phyloP scores from a whole-genome alignment of 2,888 invertebrate genomes.

The Stenchaetothrips biformis region DNA sequence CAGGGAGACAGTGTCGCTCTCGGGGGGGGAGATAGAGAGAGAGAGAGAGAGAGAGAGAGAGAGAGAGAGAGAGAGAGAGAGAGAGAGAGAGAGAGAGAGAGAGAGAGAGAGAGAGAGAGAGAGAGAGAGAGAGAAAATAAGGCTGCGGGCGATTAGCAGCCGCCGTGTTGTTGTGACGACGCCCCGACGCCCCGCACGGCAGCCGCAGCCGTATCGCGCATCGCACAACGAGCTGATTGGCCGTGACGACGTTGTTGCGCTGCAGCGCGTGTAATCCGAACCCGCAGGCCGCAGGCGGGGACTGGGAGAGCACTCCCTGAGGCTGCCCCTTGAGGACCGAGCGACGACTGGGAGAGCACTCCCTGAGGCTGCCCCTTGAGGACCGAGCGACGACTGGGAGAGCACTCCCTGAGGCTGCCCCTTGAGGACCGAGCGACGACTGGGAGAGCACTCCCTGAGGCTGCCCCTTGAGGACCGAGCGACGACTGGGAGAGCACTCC shows the following conservation, averaged over 20 bases:
- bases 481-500: too few relatives aligned
- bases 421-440: too few relatives aligned
- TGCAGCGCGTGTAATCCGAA: background rate
- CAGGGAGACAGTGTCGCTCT: too few relatives aligned
- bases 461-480: too few relatives aligned
- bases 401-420: too few relatives aligned
- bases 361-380: too few relatives aligned
- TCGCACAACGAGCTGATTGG: constrained; percentile 6
- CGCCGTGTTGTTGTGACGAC: background rate
- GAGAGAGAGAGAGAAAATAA: background rate
- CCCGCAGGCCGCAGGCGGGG: background rate
- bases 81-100: background rate
- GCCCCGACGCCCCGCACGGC: background rate
- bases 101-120: background rate
- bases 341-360: too few relatives aligned
- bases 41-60: background rate
- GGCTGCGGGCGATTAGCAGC: background rate
- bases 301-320: too few relatives aligned
- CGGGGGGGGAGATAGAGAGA: background rate
- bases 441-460: too few relatives aligned
- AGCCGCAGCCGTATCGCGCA: background rate
- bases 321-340: too few relatives aligned
- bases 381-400: too few relatives aligned
- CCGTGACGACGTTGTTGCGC: background rate
- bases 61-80: background rate